A percentile compares a stretch with the other conserved stretches of the same genome.
These are phyloP conservation scores for Melinaea menophilus DNA, from an alignment of 2,888 invertebrate genomes.

Conservation along the genomic window DNA sequence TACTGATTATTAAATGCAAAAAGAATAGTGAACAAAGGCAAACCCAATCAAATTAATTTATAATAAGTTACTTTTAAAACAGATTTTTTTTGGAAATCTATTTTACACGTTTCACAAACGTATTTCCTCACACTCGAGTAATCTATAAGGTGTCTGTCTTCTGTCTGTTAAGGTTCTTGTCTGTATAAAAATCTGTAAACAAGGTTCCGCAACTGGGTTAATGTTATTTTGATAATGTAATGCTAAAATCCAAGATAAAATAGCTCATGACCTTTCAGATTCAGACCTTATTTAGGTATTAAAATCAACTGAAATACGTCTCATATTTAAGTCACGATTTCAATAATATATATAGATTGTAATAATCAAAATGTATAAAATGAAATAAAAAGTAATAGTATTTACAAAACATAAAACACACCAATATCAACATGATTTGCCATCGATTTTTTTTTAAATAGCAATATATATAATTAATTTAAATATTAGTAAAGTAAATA, in stretches of 20 bases:
- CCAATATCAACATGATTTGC: no score
- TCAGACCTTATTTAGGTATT: conserved; percentile 12
- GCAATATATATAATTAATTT: no score
- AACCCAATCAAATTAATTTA: not conserved
- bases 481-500: no score
- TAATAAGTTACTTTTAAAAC: conserved; percentile 43
- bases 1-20: not conserved
- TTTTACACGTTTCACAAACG: conserved; percentile 54
- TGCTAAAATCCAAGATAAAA: conserved; percentile 3
- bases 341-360: no score
- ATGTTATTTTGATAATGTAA: not conserved
- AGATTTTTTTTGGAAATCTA: conserved; percentile 39
- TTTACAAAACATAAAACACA: no score
- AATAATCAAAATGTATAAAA: no score
- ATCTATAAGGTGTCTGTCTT: conserved; percentile 43
- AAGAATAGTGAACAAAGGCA: not conserved
- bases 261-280: conserved; percentile 18
- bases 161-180: no score
- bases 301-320: conserved; percentile 3
- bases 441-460: no score
- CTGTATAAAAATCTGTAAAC: conserved; percentile 42
- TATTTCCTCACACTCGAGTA: conserved; percentile 39
- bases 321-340: not conserved
- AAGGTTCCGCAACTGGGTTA: conserved; percentile 3
- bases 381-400: no score